phyloP scores from a whole-genome alignment of 2,888 invertebrate species.

The Hirtodrosophila trivittata region DNA sequence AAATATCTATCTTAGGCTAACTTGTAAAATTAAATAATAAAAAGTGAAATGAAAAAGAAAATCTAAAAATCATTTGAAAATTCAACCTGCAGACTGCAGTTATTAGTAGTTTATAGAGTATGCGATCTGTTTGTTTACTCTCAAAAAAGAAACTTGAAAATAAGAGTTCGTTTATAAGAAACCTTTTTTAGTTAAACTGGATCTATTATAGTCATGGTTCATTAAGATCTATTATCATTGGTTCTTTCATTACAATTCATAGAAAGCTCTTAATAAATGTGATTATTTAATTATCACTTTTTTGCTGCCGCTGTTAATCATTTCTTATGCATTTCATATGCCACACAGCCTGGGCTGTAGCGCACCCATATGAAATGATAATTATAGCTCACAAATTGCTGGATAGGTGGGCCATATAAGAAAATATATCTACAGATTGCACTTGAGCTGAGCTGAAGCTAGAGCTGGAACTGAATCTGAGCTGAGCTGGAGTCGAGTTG shows the following conservation, averaged over 20 bases:
- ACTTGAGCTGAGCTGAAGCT: conserved; percentile 58
- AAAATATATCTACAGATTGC: conserved; percentile 67
- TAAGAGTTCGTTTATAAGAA: no score
- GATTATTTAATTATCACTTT: conserved; percentile 52
- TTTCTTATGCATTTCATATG: conserved; percentile 13
- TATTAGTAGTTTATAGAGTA: no score
- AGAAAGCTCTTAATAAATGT: conserved; percentile 23
- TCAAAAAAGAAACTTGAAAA: no score
- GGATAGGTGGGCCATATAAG: conserved; percentile 51
- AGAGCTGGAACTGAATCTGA: conserved; percentile 49
- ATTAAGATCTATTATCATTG: not conserved
- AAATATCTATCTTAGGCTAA: no score
- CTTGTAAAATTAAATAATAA: no score
- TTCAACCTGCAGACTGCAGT: no score
- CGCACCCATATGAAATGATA: conserved; percentile 58
- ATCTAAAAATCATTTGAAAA: no score
- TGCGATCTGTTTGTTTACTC: no score
- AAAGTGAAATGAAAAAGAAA: no score
- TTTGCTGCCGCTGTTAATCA: conserved; percentile 3
- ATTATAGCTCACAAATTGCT: conserved; percentile 62
- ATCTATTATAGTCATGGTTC: not conserved
- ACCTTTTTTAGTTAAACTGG: no score
- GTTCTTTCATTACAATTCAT: conserved; percentile 9
- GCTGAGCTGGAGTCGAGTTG: conserved; percentile 21
- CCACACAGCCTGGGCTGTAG: conserved; percentile 33